Conservation (phyloP, 1,140 invertebrate species). For the Hestina assimilis region DNA sequence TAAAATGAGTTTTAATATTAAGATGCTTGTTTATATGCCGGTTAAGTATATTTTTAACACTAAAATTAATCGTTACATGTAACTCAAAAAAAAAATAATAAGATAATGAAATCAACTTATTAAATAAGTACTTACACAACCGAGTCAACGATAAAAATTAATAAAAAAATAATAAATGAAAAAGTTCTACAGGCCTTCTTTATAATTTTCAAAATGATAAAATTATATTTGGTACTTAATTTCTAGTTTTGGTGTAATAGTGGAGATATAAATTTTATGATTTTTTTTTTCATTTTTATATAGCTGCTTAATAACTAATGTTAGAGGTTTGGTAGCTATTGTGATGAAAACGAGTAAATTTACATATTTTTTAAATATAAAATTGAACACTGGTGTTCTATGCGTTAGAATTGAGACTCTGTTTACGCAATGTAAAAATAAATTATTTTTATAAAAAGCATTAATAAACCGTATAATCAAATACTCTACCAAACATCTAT, state of each 20-base stretch:
- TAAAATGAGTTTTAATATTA: conserved; percentile 66
- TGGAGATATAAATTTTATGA: conserved; percentile 58
- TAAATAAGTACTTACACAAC: conserved; percentile 77
- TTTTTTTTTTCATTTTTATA: conserved; percentile 44
- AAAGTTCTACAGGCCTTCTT: conserved; percentile 48
- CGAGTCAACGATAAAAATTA: conserved; percentile 65
- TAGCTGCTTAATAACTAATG: conserved; percentile 56
- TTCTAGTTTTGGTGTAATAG: conserved; percentile 66
- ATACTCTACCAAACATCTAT: conserved; percentile 57
- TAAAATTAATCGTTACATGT: conserved; percentile 57
- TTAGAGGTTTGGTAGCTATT: conserved; percentile 66
- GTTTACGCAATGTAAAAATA: conserved; percentile 13
- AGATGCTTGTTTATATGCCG: conserved; percentile 65
- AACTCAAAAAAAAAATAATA: conserved; percentile 66
- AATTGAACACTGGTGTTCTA: conserved; percentile 24
- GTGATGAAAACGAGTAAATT: conserved; percentile 25
- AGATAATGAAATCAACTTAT: conserved; percentile 68
- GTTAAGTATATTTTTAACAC: conserved; percentile 68
- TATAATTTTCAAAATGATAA: conserved; percentile 38
- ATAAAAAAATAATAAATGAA: conserved; percentile 42
- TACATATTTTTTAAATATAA: conserved; percentile 2
- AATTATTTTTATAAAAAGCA: conserved; percentile 27
- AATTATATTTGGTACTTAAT: conserved; percentile 48
- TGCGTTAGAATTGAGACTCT: conserved; percentile 18
- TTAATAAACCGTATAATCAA: conserved; percentile 41